phyloP scores from a whole-genome alignment of 2,888 invertebrate species.

The Crepidodera aurea region DNA sequence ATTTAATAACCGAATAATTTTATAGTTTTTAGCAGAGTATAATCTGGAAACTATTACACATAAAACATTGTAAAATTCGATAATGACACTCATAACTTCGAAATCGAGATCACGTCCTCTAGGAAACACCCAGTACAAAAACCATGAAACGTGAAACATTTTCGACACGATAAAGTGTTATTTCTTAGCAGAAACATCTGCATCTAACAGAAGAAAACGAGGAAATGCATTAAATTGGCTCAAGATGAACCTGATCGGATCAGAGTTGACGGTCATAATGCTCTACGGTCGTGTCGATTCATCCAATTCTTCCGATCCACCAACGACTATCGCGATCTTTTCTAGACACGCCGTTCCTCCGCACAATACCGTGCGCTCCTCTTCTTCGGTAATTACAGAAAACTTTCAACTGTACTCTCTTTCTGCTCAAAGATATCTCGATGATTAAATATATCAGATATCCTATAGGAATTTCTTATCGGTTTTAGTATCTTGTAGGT shows the following conservation, averaged over 20 bases:
- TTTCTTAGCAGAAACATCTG: conserved; percentile 28
- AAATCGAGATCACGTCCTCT: too few relatives aligned
- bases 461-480: conserved; percentile 40
- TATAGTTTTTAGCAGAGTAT: too few relatives aligned
- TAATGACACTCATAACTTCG: too few relatives aligned
- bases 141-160: conserved; percentile 9
- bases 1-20: too few relatives aligned
- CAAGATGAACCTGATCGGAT: conserved; percentile 22
- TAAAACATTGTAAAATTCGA: too few relatives aligned
- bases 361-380: conserved; percentile 40
- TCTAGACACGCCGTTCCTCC: conserved; percentile 26
- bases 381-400: conserved; percentile 49
- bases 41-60: too few relatives aligned
- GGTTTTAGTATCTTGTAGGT: not conserved
- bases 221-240: conserved; percentile 40
- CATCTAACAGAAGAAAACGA: conserved; percentile 26
- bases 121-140: too few relatives aligned
- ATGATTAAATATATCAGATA: conserved; percentile 42
- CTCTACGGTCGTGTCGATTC: conserved; percentile 23
- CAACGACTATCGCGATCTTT: conserved; percentile 27
- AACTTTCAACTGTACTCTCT: conserved; percentile 38
- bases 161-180: conserved; percentile 27
- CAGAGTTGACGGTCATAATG: conserved; percentile 28
- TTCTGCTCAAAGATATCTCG: conserved; percentile 38
- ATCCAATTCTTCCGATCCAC: conserved; percentile 9